Base-by-base conservation (phyloP, 2,797 vertebrate species). In the Sylvia borin region DNA sequence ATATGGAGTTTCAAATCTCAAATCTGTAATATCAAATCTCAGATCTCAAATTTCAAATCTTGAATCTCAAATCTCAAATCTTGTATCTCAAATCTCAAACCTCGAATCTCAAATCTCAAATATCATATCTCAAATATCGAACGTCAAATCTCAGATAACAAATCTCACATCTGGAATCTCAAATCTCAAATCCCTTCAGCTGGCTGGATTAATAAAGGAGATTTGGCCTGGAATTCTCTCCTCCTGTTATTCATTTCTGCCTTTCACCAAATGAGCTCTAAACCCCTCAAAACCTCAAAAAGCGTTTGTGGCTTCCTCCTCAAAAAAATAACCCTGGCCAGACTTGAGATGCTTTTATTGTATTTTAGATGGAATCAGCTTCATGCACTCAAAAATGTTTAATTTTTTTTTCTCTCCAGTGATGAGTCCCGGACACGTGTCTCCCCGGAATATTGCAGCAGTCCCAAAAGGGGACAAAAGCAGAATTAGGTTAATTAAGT, bases 51-150 rank as follows among this genome's bases (percentile, higher is more conserved):
- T 20, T 13, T 20, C 17, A 14, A 3, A 73, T 6, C 16, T 31
- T 5, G 6, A 42, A n/a, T 15, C 10, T 34, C 8, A 8, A 11
- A 58, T 25, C 24, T 19, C 55, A 26, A 8, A 47, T 31, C 34
- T 21, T 7, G 4, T 24, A 32, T 8, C 20, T 45, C 3, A 0
- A 13, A 50, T 20, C 16, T 20, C 17, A 14, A 3, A 73, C 5
- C 16, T 31, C 6, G 6, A 42, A n/a, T 15, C 10, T 34, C 8
- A 8, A 11, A 58, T 25, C 24, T 19, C 55, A 26, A 8, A 47
- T 31, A 8, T 26, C 4, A 0, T 6, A 40, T 18, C 11, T 31
- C 14, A 7, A 17, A 54, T 16, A 7, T 27, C 1, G 0, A 2
- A 77, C 19, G 7, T 45, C 13, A 16, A 12, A 72, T 20, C 16